Evolutionary conservation across 2,797 vertebrate species (phyloP).

Genomic region (Pipistrellus kuhlii): DNA sequence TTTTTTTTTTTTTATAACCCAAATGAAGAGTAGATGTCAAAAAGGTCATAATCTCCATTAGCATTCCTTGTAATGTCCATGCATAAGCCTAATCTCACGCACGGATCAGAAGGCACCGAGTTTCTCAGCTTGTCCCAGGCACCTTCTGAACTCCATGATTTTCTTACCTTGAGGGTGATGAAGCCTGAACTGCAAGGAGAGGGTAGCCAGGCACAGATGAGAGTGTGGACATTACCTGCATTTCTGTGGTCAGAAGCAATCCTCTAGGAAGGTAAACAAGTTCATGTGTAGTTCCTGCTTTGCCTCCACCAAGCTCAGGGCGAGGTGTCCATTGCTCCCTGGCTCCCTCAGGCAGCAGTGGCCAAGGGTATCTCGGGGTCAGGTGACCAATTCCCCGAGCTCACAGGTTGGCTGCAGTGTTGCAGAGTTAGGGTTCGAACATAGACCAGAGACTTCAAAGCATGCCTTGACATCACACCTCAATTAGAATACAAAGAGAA

Average conservation of each 20-base stretch:
- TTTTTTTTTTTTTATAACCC: background rate
- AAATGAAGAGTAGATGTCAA: background rate
- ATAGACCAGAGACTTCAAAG: background rate
- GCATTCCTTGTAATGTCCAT: background rate
- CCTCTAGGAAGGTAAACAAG: background rate
- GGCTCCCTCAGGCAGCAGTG: background rate
- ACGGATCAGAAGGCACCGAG: background rate
- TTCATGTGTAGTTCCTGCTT: background rate
- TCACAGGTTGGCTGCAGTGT: background rate
- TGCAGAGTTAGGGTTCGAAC: background rate
- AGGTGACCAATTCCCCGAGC: background rate
- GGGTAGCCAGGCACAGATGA: background rate
- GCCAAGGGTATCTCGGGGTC: background rate
- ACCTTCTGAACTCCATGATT: background rate
- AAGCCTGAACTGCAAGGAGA: background rate
- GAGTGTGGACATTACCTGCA: background rate
- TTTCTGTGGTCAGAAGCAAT: background rate
- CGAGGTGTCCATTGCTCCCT: background rate
- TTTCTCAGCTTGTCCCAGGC: background rate
- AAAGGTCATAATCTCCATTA: background rate
- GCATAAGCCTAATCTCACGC: background rate
- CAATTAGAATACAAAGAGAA: constrained; percentile 4
- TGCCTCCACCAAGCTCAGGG: background rate
- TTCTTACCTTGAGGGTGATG: background rate
- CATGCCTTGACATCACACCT: background rate